Evolutionary conservation across 2,113 vertebrate species (phyloP).

Genomic region (Glaucidium brasilianum): DNA sequence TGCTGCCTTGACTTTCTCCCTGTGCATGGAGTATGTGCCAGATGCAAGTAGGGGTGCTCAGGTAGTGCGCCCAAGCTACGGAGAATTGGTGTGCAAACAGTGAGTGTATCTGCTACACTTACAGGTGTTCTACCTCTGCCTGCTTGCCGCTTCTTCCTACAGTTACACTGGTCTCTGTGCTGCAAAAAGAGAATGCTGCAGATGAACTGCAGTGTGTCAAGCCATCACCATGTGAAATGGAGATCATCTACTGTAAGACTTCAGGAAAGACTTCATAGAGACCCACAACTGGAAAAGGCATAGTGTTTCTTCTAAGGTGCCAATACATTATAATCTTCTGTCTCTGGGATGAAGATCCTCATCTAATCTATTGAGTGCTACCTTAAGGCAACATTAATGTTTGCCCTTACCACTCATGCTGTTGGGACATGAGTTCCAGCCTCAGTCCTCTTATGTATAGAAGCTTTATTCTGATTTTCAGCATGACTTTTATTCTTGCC

Average conservation of each 20-base stretch:
- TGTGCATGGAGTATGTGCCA: fast-evolving
- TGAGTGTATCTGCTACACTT: background rate
- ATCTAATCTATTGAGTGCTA: background rate
- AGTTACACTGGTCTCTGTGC: background rate
- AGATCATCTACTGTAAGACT: background rate
- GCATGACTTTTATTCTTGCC: background rate
- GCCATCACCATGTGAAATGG: background rate
- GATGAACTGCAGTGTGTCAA: background rate
- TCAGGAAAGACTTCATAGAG: background rate
- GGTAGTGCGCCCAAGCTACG: fast-evolving
- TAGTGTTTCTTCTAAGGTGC: background rate
- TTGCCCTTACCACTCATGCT: background rate
- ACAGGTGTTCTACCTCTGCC: background rate
- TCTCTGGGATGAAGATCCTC: background rate
- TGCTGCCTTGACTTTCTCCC: background rate
- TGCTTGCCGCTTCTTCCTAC: background rate
- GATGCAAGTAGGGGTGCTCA: background rate
- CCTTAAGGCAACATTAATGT: background rate
- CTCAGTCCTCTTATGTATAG: background rate
- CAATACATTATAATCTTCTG: background rate
- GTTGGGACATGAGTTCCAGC: background rate
- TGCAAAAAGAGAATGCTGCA: background rate
- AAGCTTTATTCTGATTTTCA: background rate
- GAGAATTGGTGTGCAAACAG: fast-evolving
- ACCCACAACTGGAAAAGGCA: background rate